These are phyloP conservation scores for Hycleus cichorii DNA, from an alignment of 1,140 invertebrate species.

Conservation along the genomic window DNA sequence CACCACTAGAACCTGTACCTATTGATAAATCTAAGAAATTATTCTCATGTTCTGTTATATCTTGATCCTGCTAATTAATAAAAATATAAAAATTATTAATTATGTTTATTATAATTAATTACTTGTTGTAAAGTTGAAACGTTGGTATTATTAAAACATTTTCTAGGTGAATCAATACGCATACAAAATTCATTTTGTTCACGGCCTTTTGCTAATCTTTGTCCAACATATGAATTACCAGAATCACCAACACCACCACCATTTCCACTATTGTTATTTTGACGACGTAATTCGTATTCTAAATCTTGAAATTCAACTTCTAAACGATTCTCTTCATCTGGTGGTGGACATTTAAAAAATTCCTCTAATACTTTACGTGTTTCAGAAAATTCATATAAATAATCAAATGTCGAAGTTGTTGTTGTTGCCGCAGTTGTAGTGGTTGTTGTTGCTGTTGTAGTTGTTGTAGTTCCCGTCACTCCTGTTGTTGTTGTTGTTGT, in stretches of 20 bases:
- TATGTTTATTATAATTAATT: constrained; percentile 11
- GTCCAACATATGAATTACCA: constrained; percentile 73
- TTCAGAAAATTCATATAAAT: constrained; percentile 84
- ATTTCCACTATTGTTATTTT: constrained; percentile 33
- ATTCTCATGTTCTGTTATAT: constrained; percentile 51
- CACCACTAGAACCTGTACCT: constrained; percentile 60
- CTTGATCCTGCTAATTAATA: constrained; percentile 40
- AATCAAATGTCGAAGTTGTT: constrained; percentile 61
- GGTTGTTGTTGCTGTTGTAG: constrained; percentile 37
- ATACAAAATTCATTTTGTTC: constrained; percentile 36
- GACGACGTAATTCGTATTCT: constrained; percentile 74
- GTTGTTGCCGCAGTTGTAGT: constrained; percentile 40
- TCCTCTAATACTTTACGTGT: constrained; percentile 85
- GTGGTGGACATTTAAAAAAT: constrained; percentile 75
- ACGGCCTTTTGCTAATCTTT: constrained; percentile 61
- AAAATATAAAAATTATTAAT: background rate
- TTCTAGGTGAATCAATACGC: constrained; percentile 47
- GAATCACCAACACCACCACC: constrained; percentile 25
- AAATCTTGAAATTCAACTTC: constrained; percentile 54
- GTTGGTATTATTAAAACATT: constrained; percentile 47
- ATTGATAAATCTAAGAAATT: constrained; percentile 57
- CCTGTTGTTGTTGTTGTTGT: constrained; percentile 46
- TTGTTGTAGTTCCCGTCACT: constrained; percentile 40
- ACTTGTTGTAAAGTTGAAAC: constrained; percentile 47
- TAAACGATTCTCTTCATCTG: constrained; percentile 47